These are phyloP conservation scores for Lepeophtheirus salmonis DNA, from an alignment of 1,140 invertebrate species.

Conservation along the genomic window DNA sequence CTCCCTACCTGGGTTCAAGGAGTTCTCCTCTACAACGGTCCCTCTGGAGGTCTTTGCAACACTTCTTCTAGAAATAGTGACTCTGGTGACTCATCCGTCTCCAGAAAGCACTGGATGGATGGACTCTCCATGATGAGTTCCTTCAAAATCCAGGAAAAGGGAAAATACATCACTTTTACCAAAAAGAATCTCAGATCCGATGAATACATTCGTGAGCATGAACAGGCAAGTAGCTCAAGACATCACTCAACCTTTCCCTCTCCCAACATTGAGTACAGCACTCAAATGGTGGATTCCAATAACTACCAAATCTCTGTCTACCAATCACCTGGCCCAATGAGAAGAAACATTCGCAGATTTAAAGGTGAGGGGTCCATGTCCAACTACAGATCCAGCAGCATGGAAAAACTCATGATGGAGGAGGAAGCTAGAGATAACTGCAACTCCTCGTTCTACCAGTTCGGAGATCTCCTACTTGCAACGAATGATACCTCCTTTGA, in stretches of 20 bases:
- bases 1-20: constrained; percentile 3
- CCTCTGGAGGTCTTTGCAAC: background rate
- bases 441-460: constrained; percentile 22
- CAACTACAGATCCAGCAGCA: no score
- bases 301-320: no score
- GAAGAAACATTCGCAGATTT: no score
- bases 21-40: constrained; percentile 3
- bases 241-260: no score
- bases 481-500: constrained; percentile 24
- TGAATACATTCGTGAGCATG: no score
- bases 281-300: no score
- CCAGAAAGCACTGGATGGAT: constrained; percentile 5
- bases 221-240: no score
- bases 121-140: constrained; percentile 2
- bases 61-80: no score
- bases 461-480: constrained; percentile 24
- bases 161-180: background rate
- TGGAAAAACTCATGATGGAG: background rate
- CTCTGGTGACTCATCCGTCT: background rate
- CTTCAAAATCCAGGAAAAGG: background rate
- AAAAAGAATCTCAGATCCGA: background rate
- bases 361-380: no score
- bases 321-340: no score
- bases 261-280: no score
- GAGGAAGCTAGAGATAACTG: constrained; percentile 21